Percentiles rank a stretch among this genome's conserved stretches.
These are phyloP conservation scores for Babylonia areolata DNA, from an alignment of 1,140 invertebrate species.

Conservation along the genomic window DNA sequence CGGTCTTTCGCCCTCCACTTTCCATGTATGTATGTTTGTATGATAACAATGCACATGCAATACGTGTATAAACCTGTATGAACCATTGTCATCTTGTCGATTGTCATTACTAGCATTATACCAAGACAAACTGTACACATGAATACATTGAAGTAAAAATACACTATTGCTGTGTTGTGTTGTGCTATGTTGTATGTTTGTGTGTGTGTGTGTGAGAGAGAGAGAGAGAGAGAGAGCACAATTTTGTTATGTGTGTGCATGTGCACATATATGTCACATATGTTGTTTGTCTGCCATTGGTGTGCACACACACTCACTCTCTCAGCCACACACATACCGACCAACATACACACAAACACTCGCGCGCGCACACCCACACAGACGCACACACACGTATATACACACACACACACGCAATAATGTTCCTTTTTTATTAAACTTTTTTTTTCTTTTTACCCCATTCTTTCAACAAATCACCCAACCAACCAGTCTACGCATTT, in stretches of 20 bases:
- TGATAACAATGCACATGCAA: background rate
- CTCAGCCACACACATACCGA: background rate
- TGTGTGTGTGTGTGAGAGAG: background rate
- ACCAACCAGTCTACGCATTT: background rate
- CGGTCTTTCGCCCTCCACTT: background rate
- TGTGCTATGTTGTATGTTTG: background rate
- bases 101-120: background rate
- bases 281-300: background rate
- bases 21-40: background rate
- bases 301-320: background rate
- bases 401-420: background rate
- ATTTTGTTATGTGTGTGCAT: background rate
- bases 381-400: background rate
- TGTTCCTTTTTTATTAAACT: background rate
- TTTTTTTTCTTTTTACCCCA: background rate
- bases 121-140: background rate
- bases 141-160: background rate
- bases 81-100: background rate
- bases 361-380: background rate
- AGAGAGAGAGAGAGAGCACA: too few species aligned
- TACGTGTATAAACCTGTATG: background rate
- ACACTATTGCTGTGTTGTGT: background rate
- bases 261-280: background rate
- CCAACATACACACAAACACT: background rate
- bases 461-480: background rate